These are phyloP conservation scores for Argyrosomus regius DNA, from an alignment of 2,797 vertebrate genomes.

Conservation along the genomic window DNA sequence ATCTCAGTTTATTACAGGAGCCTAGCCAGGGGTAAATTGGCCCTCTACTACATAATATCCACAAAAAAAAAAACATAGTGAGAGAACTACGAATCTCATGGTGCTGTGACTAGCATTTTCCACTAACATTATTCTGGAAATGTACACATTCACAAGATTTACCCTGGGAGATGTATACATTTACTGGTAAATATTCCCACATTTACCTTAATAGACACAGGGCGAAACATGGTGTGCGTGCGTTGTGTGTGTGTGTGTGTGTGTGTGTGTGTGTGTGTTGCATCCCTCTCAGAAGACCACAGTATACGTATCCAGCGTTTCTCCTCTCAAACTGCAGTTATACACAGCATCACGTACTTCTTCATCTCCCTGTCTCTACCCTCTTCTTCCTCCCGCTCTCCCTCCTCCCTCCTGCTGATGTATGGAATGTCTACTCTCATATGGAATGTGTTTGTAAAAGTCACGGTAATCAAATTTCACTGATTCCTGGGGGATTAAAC, in stretches of 20 bases:
- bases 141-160: constrained; percentile 64
- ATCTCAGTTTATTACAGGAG: constrained; percentile 37
- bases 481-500: constrained; percentile 81
- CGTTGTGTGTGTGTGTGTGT: constrained; percentile 8
- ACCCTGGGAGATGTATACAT: constrained; percentile 49
- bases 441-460: constrained; percentile 83
- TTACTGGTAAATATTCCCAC: constrained; percentile 56
- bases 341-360: constrained; percentile 45
- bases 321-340: constrained; percentile 58
- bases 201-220: constrained; percentile 46
- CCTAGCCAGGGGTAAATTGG: constrained; percentile 51
- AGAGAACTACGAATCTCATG: constrained; percentile 46
- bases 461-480: constrained; percentile 83
- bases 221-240: constrained; percentile 2
- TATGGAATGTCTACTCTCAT: constrained; percentile 82
- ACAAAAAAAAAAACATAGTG: constrained; percentile 27
- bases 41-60: constrained; percentile 38
- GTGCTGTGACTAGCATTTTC: constrained; percentile 53
- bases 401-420: constrained; percentile 69
- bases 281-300: constrained; percentile 48
- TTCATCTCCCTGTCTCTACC: constrained; percentile 45
- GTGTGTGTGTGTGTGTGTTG: neutral
- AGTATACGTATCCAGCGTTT: constrained; percentile 41
- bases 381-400: constrained; percentile 55
- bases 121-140: constrained; percentile 58